These are phyloP conservation scores for Spodoptera littoralis DNA, from an alignment of 2,888 invertebrate species.

Conservation along the genomic window DNA sequence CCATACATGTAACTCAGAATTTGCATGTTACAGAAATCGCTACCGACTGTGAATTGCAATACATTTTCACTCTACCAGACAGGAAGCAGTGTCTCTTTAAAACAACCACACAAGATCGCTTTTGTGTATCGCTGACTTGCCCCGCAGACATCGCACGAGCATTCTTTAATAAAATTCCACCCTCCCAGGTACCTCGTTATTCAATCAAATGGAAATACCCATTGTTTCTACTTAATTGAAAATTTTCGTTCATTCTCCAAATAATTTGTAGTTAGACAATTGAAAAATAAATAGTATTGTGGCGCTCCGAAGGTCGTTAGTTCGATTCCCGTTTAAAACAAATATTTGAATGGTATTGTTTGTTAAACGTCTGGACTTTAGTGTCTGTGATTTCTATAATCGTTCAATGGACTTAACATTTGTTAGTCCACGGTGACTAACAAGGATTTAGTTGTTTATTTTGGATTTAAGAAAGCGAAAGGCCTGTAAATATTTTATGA, in stretches of 20 bases:
- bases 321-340: conserved; percentile 8
- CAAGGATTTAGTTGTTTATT: no score
- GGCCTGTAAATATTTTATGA: no score
- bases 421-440: not conserved
- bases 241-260: conserved; percentile 6
- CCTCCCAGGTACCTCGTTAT: conserved; percentile 17
- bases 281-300: conserved; percentile 1
- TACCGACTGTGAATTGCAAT: conserved; percentile 15
- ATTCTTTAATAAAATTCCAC: conserved; percentile 58
- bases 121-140: conserved; percentile 72
- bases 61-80: conserved; percentile 48
- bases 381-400: conserved; percentile 8
- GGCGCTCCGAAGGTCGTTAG: not conserved
- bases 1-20: no score
- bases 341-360: conserved; percentile 29
- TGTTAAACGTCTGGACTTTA: conserved; percentile 18
- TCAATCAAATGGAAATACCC: conserved; percentile 27
- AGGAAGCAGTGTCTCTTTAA: conserved; percentile 77
- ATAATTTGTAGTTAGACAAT: conserved; percentile 3
- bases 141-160: conserved; percentile 61
- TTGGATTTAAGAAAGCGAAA: no score
- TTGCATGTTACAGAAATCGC: conserved; percentile 17
- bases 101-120: conserved; percentile 80
- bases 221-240: conserved; percentile 28
- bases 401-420: not conserved